Evolutionary conservation across 2,797 vertebrate species (phyloP).

Genomic region (Odontamblyopus lacepedii): DNA sequence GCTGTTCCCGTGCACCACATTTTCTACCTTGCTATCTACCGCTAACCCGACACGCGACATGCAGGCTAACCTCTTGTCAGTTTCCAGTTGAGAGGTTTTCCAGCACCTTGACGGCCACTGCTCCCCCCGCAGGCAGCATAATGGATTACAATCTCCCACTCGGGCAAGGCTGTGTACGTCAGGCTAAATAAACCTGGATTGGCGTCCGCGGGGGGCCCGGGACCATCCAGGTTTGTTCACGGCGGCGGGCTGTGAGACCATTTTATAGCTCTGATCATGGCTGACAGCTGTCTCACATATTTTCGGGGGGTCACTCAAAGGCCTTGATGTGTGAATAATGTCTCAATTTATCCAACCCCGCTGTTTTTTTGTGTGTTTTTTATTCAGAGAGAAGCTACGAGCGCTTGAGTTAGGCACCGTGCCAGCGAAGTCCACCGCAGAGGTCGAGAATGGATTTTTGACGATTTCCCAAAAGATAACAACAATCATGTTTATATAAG

Average conservation of each 20-base stretch:
- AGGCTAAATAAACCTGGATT: slow-evolving; percentile 49
- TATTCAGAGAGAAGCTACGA: not conserved
- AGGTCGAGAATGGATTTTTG: slow-evolving; percentile 29
- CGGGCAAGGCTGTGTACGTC: slow-evolving; percentile 37
- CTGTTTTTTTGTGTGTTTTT: not conserved
- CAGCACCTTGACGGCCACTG: slow-evolving; percentile 17
- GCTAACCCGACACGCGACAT: slow-evolving; percentile 22
- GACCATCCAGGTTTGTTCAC: slow-evolving; percentile 46
- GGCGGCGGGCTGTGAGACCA: slow-evolving; percentile 25
- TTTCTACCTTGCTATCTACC: not conserved
- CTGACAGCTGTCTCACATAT: slow-evolving; percentile 55
- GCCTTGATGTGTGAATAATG: slow-evolving; percentile 41
- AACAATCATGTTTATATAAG: slow-evolving; percentile 10
- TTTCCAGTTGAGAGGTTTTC: slow-evolving; percentile 35
- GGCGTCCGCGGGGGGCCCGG: slow-evolving; percentile 28
- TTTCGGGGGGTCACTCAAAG: slow-evolving; percentile 41
- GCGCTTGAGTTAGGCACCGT: slow-evolving; percentile 13
- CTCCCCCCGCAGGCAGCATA: slow-evolving; percentile 27
- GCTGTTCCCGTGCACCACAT: not conserved
- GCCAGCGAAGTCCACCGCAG: slow-evolving; percentile 8
- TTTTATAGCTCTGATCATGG: slow-evolving; percentile 52
- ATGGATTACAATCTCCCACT: slow-evolving; percentile 48
- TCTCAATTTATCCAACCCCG: slow-evolving; percentile 18
- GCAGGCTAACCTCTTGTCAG: slow-evolving; percentile 17
- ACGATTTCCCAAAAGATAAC: slow-evolving; percentile 22